Evolutionary conservation across 2,113 vertebrate species (phyloP).

Genomic region (Felis catus): F.catus_Fca126_mat1.0 CM031420.1:73487501-73488000

Average conservation of each 20-base stretch:
- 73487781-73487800: neutral
- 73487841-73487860: neutral
- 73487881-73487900: neutral
- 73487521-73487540: neutral
- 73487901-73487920: neutral
- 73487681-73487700: conserved; percentile 9
- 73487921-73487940: neutral
- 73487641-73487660: conserved; percentile 30
- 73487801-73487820: neutral
- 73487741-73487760: neutral
- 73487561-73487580: neutral
- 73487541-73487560: neutral
- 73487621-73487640: neutral
- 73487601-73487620: conserved; percentile 27
- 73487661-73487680: neutral
- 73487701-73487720: neutral
- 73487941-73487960: neutral
- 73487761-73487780: neutral
- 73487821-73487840: neutral
- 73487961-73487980: neutral
- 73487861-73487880: neutral
- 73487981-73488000: neutral
- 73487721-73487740: neutral
- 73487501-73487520: neutral
- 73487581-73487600: conserved; percentile 14